Percentiles rank a stretch among this genome's conserved stretches.
These are phyloP conservation scores for Sinohyriopsis cumingii DNA, from an alignment of 2,888 invertebrate genomes.

Conservation along the genomic window DNA sequence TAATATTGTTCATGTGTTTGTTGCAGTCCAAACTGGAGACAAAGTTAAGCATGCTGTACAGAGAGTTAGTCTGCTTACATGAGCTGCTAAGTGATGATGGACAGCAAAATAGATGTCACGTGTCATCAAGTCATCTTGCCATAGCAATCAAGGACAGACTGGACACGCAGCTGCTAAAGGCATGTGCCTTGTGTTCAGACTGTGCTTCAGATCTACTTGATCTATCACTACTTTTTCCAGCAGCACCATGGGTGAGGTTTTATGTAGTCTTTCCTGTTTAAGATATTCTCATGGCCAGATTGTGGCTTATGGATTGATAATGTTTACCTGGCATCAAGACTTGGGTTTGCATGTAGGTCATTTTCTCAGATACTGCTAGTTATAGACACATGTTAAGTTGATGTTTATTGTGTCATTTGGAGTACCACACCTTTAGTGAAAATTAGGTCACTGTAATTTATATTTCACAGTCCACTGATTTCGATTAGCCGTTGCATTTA, in stretches of 20 bases:
- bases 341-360: too few species aligned
- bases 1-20: constrained; percentile 2
- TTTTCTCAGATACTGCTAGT: too few species aligned
- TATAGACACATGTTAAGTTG: too few species aligned
- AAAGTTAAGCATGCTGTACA: constrained; percentile 58
- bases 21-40: constrained; percentile 63
- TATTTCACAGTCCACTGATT: too few species aligned
- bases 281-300: too few species aligned
- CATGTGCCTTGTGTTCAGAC: constrained; percentile 58
- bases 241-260: constrained; percentile 66
- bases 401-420: too few species aligned
- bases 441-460: too few species aligned
- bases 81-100: constrained; percentile 30
- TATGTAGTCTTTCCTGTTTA: not conserved
- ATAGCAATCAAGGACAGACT: constrained; percentile 49
- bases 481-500: too few species aligned
- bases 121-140: constrained; percentile 40
- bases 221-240: constrained; percentile 62
- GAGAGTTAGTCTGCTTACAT: constrained; percentile 54
- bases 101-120: constrained; percentile 6
- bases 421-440: too few species aligned
- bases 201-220: constrained; percentile 57
- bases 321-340: too few species aligned
- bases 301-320: too few species aligned
- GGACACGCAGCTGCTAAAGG: constrained; percentile 46